Conservation (phyloP, 2,888 invertebrate genomes). For the Rhabditophanes sp. region DNA sequence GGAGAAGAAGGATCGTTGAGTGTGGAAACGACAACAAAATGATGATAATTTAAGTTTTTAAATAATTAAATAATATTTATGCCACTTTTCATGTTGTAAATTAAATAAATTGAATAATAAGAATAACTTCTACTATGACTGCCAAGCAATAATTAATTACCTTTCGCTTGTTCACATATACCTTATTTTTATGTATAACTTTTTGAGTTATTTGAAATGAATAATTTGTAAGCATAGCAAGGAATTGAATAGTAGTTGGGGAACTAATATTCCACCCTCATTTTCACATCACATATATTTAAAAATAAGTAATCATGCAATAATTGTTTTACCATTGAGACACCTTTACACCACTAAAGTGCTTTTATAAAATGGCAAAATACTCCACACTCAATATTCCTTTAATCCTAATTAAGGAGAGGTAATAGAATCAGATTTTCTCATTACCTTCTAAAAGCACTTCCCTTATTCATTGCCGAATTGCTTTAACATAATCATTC, state of each 20-base stretch:
- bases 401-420: too few relatives aligned
- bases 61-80: neutral
- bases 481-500: too few relatives aligned
- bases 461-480: too few relatives aligned
- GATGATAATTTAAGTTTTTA: neutral
- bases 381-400: too few relatives aligned
- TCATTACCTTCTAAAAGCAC: too few relatives aligned
- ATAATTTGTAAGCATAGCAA: neutral
- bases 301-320: too few relatives aligned
- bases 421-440: too few relatives aligned
- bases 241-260: neutral
- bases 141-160: neutral
- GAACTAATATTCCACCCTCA: neutral
- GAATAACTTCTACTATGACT: neutral
- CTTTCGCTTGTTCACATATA: neutral
- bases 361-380: too few relatives aligned
- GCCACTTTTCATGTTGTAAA: neutral
- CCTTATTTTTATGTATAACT: neutral
- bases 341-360: too few relatives aligned
- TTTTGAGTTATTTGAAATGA: neutral
- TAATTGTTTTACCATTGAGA: too few relatives aligned
- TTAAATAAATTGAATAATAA: neutral
- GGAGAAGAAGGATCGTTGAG: too few relatives aligned
- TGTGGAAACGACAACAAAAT: neutral
- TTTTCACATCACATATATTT: too few relatives aligned